Conservation (phyloP, 1,140 invertebrate genomes). For the Atta texana region DNA sequence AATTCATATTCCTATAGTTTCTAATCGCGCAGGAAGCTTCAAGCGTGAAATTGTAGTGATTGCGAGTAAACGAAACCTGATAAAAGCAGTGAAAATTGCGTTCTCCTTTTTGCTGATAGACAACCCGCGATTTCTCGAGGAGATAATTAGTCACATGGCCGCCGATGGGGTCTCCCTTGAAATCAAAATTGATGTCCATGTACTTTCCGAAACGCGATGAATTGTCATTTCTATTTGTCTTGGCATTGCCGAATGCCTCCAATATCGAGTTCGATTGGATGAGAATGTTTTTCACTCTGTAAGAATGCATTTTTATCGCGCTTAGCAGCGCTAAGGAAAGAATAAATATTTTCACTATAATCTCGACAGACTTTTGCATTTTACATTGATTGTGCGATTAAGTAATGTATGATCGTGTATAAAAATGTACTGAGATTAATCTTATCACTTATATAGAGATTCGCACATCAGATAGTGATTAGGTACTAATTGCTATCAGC, state of each 20-base stretch:
- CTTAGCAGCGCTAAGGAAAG: not conserved
- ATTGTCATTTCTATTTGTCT: slow-evolving; percentile 99
- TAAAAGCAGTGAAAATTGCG: slow-evolving; percentile 99
- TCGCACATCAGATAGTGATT: slow-evolving; percentile 31
- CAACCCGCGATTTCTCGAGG: slow-evolving; percentile 98
- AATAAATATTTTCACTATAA: slow-evolving; percentile 12
- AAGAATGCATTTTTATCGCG: slow-evolving; percentile 75
- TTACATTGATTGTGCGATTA: not conserved
- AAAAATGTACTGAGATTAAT: slow-evolving; percentile 28
- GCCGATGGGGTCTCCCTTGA: slow-evolving; percentile 98
- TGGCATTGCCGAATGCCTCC: slow-evolving; percentile 99
- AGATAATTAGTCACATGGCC: slow-evolving; percentile 99
- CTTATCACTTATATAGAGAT: slow-evolving; percentile 30
- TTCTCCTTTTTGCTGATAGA: slow-evolving; percentile 96
- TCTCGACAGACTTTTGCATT: not conserved
- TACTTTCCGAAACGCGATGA: slow-evolving; percentile 99
- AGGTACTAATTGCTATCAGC: slow-evolving; percentile 33
- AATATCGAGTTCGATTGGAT: slow-evolving; percentile 98
- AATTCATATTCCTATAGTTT: not conserved
- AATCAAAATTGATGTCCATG: slow-evolving; percentile 99
- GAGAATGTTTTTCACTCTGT: slow-evolving; percentile 97
- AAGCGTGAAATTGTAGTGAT: not conserved
- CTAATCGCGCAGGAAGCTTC: not conserved
- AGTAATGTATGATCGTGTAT: slow-evolving; percentile 21
- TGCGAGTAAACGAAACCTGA: slow-evolving; percentile 89